Conservation (phyloP, 2,888 invertebrate genomes). For the Philonicus albiceps region DNA sequence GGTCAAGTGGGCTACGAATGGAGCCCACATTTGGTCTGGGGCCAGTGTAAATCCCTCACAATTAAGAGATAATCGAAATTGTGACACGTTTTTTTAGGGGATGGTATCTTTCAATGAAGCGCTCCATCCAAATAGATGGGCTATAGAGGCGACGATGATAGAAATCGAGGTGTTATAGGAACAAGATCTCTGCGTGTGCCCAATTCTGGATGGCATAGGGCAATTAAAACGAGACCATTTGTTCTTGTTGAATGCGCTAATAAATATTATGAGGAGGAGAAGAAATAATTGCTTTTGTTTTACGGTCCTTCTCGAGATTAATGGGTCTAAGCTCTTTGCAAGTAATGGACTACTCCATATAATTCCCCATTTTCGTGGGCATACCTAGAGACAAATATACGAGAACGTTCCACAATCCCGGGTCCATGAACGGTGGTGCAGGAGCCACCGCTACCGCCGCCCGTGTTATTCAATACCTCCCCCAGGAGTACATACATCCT, state of each 20-base stretch:
- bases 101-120: background rate
- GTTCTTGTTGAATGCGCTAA: slow-evolving; percentile 48
- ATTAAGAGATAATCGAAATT: background rate
- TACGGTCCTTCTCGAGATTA: slow-evolving; percentile 56
- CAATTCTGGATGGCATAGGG: slow-evolving; percentile 7
- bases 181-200: background rate
- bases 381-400: slow-evolving; percentile 28
- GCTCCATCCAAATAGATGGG: background rate
- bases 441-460: background rate
- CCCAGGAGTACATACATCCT: slow-evolving; percentile 38
- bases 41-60: background rate
- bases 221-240: slow-evolving; percentile 45
- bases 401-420: background rate
- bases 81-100: background rate
- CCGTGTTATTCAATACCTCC: slow-evolving; percentile 30
- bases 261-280: slow-evolving; percentile 48
- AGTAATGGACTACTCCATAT: slow-evolving; percentile 30
- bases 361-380: slow-evolving; percentile 7
- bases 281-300: slow-evolving; percentile 56
- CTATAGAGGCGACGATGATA: background rate
- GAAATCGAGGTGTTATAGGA: background rate
- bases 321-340: slow-evolving; percentile 50
- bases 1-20: slow-evolving; percentile 26
- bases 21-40: background rate
- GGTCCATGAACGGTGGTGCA: background rate